Evolutionary conservation across 2,113 vertebrate genomes (phyloP), one percentile per base, ranked within the genome.

Genomic region (Tyrannus savana): DNA sequence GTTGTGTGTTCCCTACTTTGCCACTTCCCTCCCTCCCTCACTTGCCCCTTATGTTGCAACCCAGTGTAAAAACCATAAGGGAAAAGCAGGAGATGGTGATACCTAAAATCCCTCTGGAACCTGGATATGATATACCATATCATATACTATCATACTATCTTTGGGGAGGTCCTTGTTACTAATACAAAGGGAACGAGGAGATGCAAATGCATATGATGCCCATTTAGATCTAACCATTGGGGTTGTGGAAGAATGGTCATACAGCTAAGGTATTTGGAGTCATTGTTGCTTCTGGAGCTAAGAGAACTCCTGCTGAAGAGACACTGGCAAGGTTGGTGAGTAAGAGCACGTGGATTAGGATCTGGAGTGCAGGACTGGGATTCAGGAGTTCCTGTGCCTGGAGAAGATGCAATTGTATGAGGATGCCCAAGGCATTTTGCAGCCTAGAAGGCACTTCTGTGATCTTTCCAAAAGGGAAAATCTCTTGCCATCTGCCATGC

Each of bases 271-370:
- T 90, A 52, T 60, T 68, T 67, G 84, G 69, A 90, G 69, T 87
- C n/a, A 17, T n/a, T 86, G 31, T 79, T 75, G 41, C 50, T 91
- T 86, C 58, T 79, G 72, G 47, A 89, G 62, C 53, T 58, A 78
- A 85, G 67, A 80, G 82, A 88, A 13, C 72, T 91, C 73, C 87
- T 93, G 62, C 90, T 94, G 93, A 96, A 97, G 96, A 88, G 95
- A 90, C 88, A 92, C 47, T 49, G 95, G 95, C 95, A 96, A 95
- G 96, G 85, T 89, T 92, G 73, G 72, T 46, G 53, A 46, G 39
- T 78, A 74, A 95, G 37, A 89, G 35, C 46, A 23, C 12, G 67
- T 52, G 46, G 39, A 60, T 77, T 53, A 72, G 79, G 37, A 71
- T 79, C 56, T 76, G 59, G 60, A 89, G 55, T 31, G 53, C 68